Base-by-base conservation (phyloP, 2,113 vertebrate species). In the Harpagus bidentatus region DNA sequence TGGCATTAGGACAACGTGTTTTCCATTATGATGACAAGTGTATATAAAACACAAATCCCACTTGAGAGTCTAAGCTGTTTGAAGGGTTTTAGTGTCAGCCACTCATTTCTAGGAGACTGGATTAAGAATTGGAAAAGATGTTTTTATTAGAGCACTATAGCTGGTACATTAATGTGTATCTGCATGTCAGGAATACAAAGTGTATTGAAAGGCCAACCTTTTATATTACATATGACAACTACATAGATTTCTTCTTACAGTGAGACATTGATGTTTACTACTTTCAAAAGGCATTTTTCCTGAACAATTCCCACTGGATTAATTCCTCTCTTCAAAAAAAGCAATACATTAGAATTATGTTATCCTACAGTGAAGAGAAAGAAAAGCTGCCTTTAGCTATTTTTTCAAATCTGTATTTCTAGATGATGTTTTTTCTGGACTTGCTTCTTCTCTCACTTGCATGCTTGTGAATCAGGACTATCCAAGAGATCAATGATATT, bases 1-100 rank as follows among this genome's bases (percentile, higher is more conserved):
- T 90, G 88, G 34, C 50, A 78, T 95, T 90, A 95, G 73, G 31
- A 90, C 94, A 88, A 32, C 87, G 74, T 79, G 34, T 91, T 96
- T 90, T 92, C 93, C 58, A 85, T 95, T 96, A 88, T 23, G 82
- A 70, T 86, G 53, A 70, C 81, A 96, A 93, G 34, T 71, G 77
- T 61, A 50, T 67, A 79, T 94, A 82, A 92, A 94, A 56, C 38
- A 93, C 76, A 97, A 95, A 97, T 97, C 90, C 88, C 93, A 65
- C 90, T 96, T 83, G 73, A 97, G 92, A 91, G 66, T 43, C 55
- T 95, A 62, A 97, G 73, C 77, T 90, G 28, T 97, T 93, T 88
- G 76, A 95, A 95, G 83, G 70, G 92, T 36, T 95, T 97, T 95
- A 96, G 56, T 95, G 90, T 96, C 92, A 97, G 81, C 48, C 77